Evolutionary conservation across 2,888 invertebrate genomes (phyloP), one percentile per base, ranked within the genome.

Genomic region (Drosophila quinaria): DNA sequence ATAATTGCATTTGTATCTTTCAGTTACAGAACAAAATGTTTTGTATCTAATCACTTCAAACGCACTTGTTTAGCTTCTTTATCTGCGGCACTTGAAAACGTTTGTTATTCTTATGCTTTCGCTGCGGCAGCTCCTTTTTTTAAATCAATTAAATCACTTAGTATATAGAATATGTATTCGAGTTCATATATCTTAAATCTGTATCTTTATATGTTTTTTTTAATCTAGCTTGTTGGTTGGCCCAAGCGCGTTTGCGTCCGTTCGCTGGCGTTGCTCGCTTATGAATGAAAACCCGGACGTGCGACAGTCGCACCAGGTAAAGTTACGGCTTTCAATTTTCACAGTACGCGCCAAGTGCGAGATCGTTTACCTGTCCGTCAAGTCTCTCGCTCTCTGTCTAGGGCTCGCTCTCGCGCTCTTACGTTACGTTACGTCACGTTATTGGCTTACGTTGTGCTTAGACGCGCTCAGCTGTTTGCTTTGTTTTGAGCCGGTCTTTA

Each of bases 221-320:
- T 29, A 29, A n/a, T 56, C 19, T 61, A 37, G 49, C 52, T 68
- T 54, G 64, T 55, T 51, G 50, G 51, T 67, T 66, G 66, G 51
- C 13, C 67, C 59, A 68, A 78, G 71, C 80, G 74, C 74, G 75
- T 65, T 70, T 82, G 90, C 88, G 90, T 90, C 91, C 86, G 91
- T 86, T 92, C 91, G 90, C 90, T 87, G 84, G 91, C 91, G 90
- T 83, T 85, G 91, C 88, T 92, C 91, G 89, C 90, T 91, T 92
- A 87, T 92, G 90, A 92, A 92, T 92, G 91, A 90, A 91, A 90
- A 87, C 88, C 82, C 85, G 80, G 82, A 80, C 80, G 78, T 84
- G 76, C 78, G 77, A 72, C 80, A 65, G 81, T 78, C 74, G 73
- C 61, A 76, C 73, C 81, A 90, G 85, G 90, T 90, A 85, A 83